Conservation (phyloP, 2,113 vertebrate species). For the Periophthalmodon schlosseri region DNA sequence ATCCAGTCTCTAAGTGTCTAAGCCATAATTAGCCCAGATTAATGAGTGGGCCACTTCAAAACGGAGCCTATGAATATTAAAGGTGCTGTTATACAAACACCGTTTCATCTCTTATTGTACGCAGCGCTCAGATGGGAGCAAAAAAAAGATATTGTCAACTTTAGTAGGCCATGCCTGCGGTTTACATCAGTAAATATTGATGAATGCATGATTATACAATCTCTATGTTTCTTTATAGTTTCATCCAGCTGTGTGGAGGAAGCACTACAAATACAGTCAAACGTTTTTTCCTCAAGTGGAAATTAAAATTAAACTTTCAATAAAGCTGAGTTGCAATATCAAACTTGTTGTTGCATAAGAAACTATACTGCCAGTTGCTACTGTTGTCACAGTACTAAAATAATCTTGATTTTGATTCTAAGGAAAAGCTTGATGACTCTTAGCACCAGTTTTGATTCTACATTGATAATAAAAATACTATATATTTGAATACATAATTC, state of each 20-base stretch:
- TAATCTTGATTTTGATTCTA: too few relatives aligned
- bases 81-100: constrained; percentile 65
- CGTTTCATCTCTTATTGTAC: constrained; percentile 64
- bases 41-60: constrained; percentile 65
- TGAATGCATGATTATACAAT: constrained; percentile 15
- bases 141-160: constrained; percentile 51
- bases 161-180: constrained; percentile 49
- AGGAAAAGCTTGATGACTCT: not conserved
- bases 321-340: not conserved
- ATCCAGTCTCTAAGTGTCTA: constrained; percentile 62
- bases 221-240: constrained; percentile 10
- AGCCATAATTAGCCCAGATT: constrained; percentile 75
- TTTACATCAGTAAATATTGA: constrained; percentile 54
- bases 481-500: too few relatives aligned
- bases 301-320: not conserved
- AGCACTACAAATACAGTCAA: not conserved
- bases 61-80: constrained; percentile 72
- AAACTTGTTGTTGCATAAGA: not conserved
- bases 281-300: not conserved
- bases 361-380: not conserved
- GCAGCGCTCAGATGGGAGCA: constrained; percentile 25
- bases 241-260: not conserved
- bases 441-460: too few relatives aligned
- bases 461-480: too few relatives aligned
- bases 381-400: not conserved